These are phyloP conservation scores for Telmatochromis bifrenatus DNA, from an alignment of 2,113 vertebrate species.

Conservation along the genomic window DNA sequence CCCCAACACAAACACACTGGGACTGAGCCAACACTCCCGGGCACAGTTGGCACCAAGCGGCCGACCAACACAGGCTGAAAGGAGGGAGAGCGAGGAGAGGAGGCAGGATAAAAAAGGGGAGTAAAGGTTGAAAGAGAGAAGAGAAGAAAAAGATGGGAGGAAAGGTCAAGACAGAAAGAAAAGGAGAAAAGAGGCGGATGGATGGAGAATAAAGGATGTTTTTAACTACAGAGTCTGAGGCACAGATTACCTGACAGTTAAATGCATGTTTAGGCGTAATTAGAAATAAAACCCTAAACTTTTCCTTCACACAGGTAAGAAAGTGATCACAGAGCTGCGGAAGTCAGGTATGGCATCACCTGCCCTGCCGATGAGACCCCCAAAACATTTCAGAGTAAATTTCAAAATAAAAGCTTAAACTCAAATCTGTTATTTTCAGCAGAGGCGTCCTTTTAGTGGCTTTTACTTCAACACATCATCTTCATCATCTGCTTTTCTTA, in stretches of 20 bases:
- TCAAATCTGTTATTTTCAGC: background rate
- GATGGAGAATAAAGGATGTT: background rate
- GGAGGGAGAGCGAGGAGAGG: conserved; percentile 49
- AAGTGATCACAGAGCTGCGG: background rate
- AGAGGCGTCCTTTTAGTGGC: background rate
- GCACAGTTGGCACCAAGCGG: conserved; percentile 49
- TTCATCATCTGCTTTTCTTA: background rate
- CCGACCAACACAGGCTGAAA: conserved; percentile 21
- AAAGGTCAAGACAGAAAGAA: background rate
- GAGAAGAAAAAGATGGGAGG: background rate
- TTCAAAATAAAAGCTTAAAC: background rate
- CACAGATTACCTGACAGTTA: background rate
- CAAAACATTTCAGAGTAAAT: background rate
- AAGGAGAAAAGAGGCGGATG: background rate
- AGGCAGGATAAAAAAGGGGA: background rate
- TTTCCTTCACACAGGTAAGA: background rate
- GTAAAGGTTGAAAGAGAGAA: background rate
- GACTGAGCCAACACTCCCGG: conserved; percentile 54
- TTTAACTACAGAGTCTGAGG: background rate
- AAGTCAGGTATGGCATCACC: background rate
- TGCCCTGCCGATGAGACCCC: background rate
- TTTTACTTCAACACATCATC: background rate
- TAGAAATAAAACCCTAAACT: background rate
- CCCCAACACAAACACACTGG: conserved; percentile 31
- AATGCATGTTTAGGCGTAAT: background rate